Base-by-base conservation (phyloP, 1,140 invertebrate species). In the Drosophila eugracilis region DNA sequence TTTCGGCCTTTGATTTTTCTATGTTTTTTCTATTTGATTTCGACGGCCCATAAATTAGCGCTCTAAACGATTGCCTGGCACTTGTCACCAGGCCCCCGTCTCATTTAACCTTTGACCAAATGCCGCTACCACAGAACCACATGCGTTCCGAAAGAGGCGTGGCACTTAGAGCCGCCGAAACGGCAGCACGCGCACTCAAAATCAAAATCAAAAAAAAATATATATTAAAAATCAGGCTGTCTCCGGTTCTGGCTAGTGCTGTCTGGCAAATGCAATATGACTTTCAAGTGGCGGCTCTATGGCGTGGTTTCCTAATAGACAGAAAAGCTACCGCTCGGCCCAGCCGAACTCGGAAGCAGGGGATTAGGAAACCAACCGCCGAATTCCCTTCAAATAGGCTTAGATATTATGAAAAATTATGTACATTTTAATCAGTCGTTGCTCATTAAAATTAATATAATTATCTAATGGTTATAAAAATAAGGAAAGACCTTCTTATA, bases 91-190 rank as follows among this genome's bases (percentile, higher is more conserved):
- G 73, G 72, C 71, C 66, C 42, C 76, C 63, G 75, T 84, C 62
- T 85, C 58, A 86, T 86, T 85, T 85, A 85, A 86, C 81, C 81
- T 85, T 85, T 85, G 81, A 86, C 81, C 81, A 85, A 85, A 85
- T 66, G 81, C 81, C 81, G 81, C 81, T 86, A 74, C 81, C 77
- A 65, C n/a, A 15, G 22, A 44, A 7, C 42, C 42, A 1, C 76
- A 58, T 86, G 81, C 81, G 77, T 85, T 77, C 44, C 66, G 41
- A 22, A n/a, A 47, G 41, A 37, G 54, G 57, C 37, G 50, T 57
- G 71, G 70, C 39, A 65, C 48, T 28, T 36, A 41, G 62, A 49
- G 45, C 45, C 22, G 21, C 32, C 52, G 37, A 57, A 28, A 52
- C 52, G 36, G 42, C 72, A 76, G 80, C 80, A 86, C 80, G 79